Percentiles rank a stretch among this genome's conserved stretches.
Evolutionary conservation across 2,888 invertebrate species (phyloP).

Genomic region (Macaria liturata): DNA sequence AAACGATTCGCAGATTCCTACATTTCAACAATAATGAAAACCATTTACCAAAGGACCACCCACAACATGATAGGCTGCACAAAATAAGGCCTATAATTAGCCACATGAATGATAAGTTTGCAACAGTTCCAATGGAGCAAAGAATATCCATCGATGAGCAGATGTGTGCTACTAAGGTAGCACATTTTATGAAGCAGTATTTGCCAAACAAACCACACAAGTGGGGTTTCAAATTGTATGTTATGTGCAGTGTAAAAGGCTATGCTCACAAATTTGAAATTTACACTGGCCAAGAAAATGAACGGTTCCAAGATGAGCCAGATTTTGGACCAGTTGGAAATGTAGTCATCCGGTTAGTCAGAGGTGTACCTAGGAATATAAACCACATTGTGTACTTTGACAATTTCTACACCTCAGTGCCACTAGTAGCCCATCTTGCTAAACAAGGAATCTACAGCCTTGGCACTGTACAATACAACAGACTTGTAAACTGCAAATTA

Average conservation of each 20-base stretch:
- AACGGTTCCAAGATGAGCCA: constrained; percentile 40
- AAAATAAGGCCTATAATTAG: constrained; percentile 44
- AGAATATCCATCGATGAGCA: constrained; percentile 35
- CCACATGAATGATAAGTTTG: constrained; percentile 46
- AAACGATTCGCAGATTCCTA: constrained; percentile 41
- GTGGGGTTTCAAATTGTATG: constrained; percentile 39
- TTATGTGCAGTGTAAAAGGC: constrained; percentile 35
- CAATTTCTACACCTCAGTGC: constrained; percentile 44
- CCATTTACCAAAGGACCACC: constrained; percentile 40
- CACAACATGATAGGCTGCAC: constrained; percentile 41
- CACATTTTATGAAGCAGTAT: constrained; percentile 41
- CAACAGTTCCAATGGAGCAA: constrained; percentile 42
- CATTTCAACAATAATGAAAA: constrained; percentile 47
- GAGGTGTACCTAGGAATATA: constrained; percentile 42
- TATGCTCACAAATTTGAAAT: constrained; percentile 40
- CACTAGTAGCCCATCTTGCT: constrained; percentile 36
- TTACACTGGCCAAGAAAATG: constrained; percentile 39
- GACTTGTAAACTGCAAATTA: constrained; percentile 41
- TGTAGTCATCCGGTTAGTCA: constrained; percentile 39
- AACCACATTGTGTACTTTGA: constrained; percentile 44
- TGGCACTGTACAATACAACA: constrained; percentile 20
- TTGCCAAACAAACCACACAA: constrained; percentile 38
- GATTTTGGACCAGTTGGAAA: constrained; percentile 43
- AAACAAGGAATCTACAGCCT: constrained; percentile 42
- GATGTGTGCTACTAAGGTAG: constrained; percentile 48